Conservation (phyloP, 2,797 vertebrate genomes). For the Clamator glandarius region DNA sequence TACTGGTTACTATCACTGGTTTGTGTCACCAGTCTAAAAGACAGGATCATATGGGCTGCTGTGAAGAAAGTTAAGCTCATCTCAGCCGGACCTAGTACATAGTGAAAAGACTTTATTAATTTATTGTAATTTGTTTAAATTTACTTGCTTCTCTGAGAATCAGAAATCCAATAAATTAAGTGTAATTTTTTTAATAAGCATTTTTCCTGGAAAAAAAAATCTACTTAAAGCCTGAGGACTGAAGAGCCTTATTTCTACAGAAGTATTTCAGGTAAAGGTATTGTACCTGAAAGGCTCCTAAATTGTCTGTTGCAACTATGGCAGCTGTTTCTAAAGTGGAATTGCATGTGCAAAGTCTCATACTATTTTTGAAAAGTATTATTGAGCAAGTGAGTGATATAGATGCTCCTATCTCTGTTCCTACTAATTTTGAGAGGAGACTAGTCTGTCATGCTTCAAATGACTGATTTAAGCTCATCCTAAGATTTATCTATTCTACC, state of each 20-base stretch:
- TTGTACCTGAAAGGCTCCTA: neutral
- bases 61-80: neutral
- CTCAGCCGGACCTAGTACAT: neutral
- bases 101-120: neutral
- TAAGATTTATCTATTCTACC: neutral
- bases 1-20: neutral
- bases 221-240: neutral
- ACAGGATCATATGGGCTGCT: neutral
- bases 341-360: neutral
- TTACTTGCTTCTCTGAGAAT: neutral
- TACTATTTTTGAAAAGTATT: neutral
- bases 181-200: neutral
- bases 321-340: neutral
- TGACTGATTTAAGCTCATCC: neutral
- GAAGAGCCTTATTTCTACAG: neutral
- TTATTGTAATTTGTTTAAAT: neutral
- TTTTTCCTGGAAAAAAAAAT: neutral
- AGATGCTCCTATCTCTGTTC: neutral
- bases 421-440: neutral
- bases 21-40: neutral
- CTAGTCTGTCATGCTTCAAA: neutral
- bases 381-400: neutral
- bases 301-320: neutral
- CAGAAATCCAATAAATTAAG: neutral
- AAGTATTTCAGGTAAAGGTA: neutral